Percentiles rank a stretch among this genome's conserved stretches.
Evolutionary conservation across 2,113 vertebrate genomes (phyloP).

Genomic region (Oncorhynchus keta): DNA sequence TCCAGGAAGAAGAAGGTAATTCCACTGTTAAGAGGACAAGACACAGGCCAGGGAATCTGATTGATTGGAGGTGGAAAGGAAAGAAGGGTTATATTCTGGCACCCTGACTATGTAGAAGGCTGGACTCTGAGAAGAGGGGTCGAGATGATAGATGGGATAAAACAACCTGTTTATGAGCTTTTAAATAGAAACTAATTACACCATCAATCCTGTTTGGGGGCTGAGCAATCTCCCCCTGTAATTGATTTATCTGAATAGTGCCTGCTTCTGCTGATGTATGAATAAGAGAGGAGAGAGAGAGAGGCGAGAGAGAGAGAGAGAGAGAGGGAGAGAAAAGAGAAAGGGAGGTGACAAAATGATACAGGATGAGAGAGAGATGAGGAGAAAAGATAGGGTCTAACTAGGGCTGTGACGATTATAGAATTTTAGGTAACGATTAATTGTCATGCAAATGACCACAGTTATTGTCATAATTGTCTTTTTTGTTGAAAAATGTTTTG

Average conservation of each 20-base stretch:
- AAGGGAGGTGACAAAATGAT: background rate
- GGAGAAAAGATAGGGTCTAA: background rate
- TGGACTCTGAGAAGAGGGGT: too few relatives aligned
- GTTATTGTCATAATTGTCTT: too few relatives aligned
- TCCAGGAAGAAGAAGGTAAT: background rate
- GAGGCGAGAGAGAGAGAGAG: background rate
- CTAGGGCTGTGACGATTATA: too few relatives aligned
- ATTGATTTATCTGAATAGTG: conserved; percentile 3
- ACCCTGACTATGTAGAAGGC: too few relatives aligned
- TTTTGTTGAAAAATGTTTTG: too few relatives aligned
- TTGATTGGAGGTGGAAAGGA: background rate
- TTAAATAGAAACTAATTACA: conserved; percentile 11
- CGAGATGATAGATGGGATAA: too few relatives aligned
- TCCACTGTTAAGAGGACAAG: background rate
- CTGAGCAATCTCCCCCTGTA: background rate
- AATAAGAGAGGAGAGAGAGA: background rate
- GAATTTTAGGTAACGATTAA: too few relatives aligned
- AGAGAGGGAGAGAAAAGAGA: background rate
- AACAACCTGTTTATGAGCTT: background rate
- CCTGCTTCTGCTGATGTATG: background rate
- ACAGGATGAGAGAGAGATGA: background rate
- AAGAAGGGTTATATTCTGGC: background rate
- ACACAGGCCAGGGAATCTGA: background rate
- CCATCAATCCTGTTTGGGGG: background rate
- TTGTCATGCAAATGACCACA: too few relatives aligned